Conservation (phyloP, 2,113 vertebrate species). For the Proteles cristata region DNA sequence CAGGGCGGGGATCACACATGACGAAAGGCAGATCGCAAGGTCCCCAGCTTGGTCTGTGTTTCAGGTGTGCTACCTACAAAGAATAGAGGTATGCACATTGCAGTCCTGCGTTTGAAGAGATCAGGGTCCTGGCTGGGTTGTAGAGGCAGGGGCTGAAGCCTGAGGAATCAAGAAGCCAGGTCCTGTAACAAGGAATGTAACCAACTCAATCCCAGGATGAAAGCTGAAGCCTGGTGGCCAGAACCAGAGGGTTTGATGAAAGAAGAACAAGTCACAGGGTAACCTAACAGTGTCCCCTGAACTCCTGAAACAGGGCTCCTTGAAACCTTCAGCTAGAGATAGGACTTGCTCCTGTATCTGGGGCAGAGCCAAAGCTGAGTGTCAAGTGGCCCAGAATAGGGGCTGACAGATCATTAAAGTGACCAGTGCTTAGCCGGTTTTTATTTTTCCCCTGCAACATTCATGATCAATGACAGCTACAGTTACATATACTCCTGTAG, state of each 20-base stretch:
- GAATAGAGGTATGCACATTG: neutral
- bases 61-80: neutral
- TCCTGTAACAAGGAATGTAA: neutral
- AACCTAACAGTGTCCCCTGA: neutral
- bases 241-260: neutral
- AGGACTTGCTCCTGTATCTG: neutral
- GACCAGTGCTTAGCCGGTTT: neutral
- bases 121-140: too few relatives aligned
- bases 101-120: neutral
- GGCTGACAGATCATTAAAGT: neutral
- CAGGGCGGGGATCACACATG: neutral
- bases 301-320: neutral
- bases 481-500: neutral
- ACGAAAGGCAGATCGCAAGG: neutral
- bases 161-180: neutral
- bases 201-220: neutral
- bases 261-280: neutral
- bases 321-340: neutral
- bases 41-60: neutral
- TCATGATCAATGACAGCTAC: neutral
- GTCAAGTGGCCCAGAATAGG: neutral
- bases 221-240: slow-evolving; percentile 30
- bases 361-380: neutral
- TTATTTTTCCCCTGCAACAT: neutral
- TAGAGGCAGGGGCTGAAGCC: neutral